Evolutionary conservation across 2,113 vertebrate genomes (phyloP).

Genomic region (Romanogobio albipinnatus): DNA sequence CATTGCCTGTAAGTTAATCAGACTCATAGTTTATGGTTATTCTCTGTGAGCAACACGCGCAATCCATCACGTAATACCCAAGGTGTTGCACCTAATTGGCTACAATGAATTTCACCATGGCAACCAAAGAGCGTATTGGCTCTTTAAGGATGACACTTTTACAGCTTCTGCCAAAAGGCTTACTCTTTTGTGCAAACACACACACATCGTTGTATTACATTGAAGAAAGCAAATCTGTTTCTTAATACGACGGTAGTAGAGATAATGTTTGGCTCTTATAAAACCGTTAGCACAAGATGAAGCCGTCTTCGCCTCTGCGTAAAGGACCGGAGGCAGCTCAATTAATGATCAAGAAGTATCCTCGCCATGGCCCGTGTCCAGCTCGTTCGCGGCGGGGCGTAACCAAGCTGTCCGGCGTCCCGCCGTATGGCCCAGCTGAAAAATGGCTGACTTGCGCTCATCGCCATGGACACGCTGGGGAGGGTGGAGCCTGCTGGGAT

Average conservation of each 20-base stretch:
- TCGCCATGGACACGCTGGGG: not conserved
- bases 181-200: not conserved
- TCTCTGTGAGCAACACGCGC: conserved; percentile 11
- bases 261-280: not conserved
- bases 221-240: not conserved
- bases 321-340: conserved; percentile 68
- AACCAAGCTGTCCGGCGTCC: conserved; percentile 68
- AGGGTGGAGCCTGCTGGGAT: conserved; percentile 24
- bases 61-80: conserved; percentile 16
- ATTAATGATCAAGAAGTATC: conserved; percentile 72
- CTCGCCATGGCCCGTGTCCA: conserved; percentile 65
- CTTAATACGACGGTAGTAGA: not conserved
- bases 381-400: conserved; percentile 66
- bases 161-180: conserved; percentile 9
- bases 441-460: conserved; percentile 34
- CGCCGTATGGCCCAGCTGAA: conserved; percentile 28
- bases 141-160: conserved; percentile 29
- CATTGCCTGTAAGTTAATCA: conserved; percentile 39
- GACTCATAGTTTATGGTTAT: conserved; percentile 29
- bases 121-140: conserved; percentile 27
- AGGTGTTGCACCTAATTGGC: conserved; percentile 42
- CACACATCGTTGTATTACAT: not conserved
- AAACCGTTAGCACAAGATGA: not conserved
- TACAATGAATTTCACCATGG: conserved; percentile 43
- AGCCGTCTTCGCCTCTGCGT: conserved; percentile 54